Conservation (phyloP, 92 coral and sea anemone genomes). For the Anthopleura xanthogrammica region DNA sequence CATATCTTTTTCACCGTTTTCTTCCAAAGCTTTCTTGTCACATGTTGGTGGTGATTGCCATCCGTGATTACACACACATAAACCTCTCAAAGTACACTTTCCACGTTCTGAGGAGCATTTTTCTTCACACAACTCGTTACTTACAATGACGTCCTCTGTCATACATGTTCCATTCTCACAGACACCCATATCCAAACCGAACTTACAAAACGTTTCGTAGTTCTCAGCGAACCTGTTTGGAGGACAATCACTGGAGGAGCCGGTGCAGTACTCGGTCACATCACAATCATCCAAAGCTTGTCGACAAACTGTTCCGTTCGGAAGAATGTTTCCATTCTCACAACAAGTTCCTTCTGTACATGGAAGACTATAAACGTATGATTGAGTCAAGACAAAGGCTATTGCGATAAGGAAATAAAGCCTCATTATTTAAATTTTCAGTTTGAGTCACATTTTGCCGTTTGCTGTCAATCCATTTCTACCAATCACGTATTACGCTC, state of each 20-base stretch:
- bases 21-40: not conserved
- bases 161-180: conserved; percentile 38
- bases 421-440: not conserved
- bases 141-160: not conserved
- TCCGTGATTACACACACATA: conserved; percentile 15
- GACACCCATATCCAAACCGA: not conserved
- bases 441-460: not conserved
- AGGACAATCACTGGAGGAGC: conserved; percentile 33
- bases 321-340: conserved; percentile 16
- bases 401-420: not conserved
- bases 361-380: not conserved
- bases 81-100: conserved; percentile 7
- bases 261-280: conserved; percentile 41
- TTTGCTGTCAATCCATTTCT: not conserved
- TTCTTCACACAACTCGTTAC: not conserved
- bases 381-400: not conserved
- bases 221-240: not conserved
- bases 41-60: conserved; percentile 25
- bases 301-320: conserved; percentile 36
- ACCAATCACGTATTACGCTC: not conserved
- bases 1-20: not conserved
- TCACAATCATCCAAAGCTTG: conserved; percentile 35
- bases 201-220: conserved; percentile 30
- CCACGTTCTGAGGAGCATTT: conserved; percentile 14
- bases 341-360: conserved; percentile 41